Base-by-base conservation (phyloP, 1,140 invertebrate species). In the Drosophila setifemur region DNA sequence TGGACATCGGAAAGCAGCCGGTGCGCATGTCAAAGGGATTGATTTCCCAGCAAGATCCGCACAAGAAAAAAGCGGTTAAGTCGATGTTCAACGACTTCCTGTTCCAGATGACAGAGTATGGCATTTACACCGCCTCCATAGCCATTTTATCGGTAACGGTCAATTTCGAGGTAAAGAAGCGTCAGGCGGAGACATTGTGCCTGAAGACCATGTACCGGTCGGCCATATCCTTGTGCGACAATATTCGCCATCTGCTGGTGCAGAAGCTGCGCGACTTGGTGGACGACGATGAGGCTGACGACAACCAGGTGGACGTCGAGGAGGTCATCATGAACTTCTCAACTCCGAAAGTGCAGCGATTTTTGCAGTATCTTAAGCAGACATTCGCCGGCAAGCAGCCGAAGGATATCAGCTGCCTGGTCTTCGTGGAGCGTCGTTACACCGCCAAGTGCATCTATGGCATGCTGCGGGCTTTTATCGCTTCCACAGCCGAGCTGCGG, bases 341-440 rank as follows among this genome's bases (percentile, higher is more conserved):
- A 1, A 92, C 93, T 0, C 83, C 92, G 18, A 93, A 94, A 90
- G 53, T 95, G 2, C 47, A 90, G n/a, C 82, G 89, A 43, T 79
- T 95, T 18, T 77, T 95, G 6, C 71, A 90, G 1, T 86, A 94
- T 25, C 73, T 95, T 3, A 91, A 92, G 66, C 70, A 91, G 12
- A 93, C 92, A 0, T 90, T 90, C 35, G 44, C 25, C n/a, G 35
- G 64, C 9, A 90, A 83, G 33, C 29, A 77, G 0, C 52, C 70
- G 1, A 79, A 92, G 55, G 88, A 92, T 3, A 91, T 98, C n/a
- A 95, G 93, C 71, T 94, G 93, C 1, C 92, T 98, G 14, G 93
- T 98, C 28, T 98, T 98, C 91, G 95, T 96, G 0, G 91, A 96
- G 86, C 92, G 95, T 64, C 92, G 96, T 49, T 94, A 95, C 53